phyloP scores from a whole-genome alignment of 1,140 invertebrate genomes.

The Hypothenemus hampei region DNA sequence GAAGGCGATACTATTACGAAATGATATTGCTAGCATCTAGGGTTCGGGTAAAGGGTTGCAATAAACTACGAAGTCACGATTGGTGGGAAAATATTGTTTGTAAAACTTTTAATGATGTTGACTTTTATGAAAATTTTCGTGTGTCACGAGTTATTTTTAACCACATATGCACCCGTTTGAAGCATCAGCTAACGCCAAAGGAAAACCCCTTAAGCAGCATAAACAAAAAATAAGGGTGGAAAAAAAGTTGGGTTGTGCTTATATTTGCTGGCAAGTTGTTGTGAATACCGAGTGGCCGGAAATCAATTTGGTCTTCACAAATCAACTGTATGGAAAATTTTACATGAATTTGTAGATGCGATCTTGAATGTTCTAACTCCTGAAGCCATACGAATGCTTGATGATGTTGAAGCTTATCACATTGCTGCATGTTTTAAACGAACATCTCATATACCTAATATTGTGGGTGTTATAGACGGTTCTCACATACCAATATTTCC shows the following conservation, averaged over 20 bases:
- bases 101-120: too few species aligned
- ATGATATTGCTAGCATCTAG: too few species aligned
- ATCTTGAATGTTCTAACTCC: conserved; percentile 10
- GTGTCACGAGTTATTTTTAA: too few species aligned
- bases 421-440: conserved; percentile 21
- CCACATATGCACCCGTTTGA: too few species aligned
- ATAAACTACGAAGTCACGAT: too few species aligned
- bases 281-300: conserved; percentile 27
- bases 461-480: conserved; percentile 32
- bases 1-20: too few species aligned
- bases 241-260: conserved; percentile 25
- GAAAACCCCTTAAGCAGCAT: too few species aligned
- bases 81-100: too few species aligned
- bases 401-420: conserved; percentile 2
- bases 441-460: conserved; percentile 25
- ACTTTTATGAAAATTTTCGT: too few species aligned
- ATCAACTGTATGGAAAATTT: conserved; percentile 24
- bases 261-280: conserved; percentile 28
- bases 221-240: conserved; percentile 13
- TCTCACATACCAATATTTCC: conserved; percentile 28
- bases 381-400: conserved; percentile 12
- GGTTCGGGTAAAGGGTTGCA: too few species aligned
- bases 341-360: conserved; percentile 22
- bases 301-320: conserved; percentile 30
- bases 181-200: too few species aligned